Base-by-base conservation (phyloP, 64 coral and sea anemone genomes). In the Acropora tenuis region DNA sequence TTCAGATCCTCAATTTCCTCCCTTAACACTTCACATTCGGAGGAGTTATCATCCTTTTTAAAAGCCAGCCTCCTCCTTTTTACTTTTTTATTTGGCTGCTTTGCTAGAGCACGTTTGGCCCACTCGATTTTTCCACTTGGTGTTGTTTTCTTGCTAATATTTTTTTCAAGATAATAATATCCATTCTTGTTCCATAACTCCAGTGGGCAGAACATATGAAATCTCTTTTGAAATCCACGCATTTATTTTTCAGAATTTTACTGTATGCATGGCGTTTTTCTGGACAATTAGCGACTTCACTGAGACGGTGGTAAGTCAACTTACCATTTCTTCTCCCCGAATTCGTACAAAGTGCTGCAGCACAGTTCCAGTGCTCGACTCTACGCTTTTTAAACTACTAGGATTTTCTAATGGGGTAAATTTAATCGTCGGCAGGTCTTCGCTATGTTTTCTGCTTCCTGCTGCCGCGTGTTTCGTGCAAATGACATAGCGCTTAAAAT, bases 221-320 rank as follows among this genome's bases (percentile, higher is more conserved):
- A 49, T 78, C 75, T 48, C 75, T 10, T 49, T 47, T 78, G 44
- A 78, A 78, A 78, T 78, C 43, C 43, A 78, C 75, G 2, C 2
- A 47, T 79, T 79, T 79, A 30, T 80, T 80, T 55, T 50, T 60
- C 3, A 20, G 48, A 9, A 80, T 40, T 80, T 55, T 57, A 19
- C 47, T 78, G 47, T 80, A 80, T 41, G 50, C 78, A 40, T 80
- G 78, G 48, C 50, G 47, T 78, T 78, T 78, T 48, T 50, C 46
- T 18, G 76, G 47, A 78, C 76, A 50, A 78, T 66, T 13, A 66
- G 61, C 61, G 15, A 73, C 30, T 30, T 30, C 30, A 30, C 30
- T 30, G 30, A 55, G 52, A 55, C 52, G 52, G 52, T 55, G 9
- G 52, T 55, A 55, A 55, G 52, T 55, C 65, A 68, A 68, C 17